Evolutionary conservation across 2,888 invertebrate genomes (phyloP).

Genomic region (Amphipyra berbera): DNA sequence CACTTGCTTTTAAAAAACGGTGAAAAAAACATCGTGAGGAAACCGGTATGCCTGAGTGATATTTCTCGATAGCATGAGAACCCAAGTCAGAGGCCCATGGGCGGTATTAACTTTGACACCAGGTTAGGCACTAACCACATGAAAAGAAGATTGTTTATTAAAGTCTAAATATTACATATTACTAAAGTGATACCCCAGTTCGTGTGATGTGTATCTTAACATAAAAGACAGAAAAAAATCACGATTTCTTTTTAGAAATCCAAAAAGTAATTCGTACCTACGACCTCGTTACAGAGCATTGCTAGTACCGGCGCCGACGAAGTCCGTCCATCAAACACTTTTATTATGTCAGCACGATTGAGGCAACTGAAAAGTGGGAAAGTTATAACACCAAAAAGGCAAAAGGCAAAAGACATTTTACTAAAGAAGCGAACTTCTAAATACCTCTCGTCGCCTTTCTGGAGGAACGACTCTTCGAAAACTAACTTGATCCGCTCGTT

Average conservation of each 20-base stretch:
- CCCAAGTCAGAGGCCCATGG: too few species aligned
- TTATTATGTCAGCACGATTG: conserved; percentile 95
- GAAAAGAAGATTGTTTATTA: too few species aligned
- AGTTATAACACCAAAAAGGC: conserved; percentile 38
- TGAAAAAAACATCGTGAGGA: too few species aligned
- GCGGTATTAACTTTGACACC: too few species aligned
- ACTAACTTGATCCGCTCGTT: conserved; percentile 94
- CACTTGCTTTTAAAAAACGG: too few species aligned
- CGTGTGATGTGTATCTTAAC: too few species aligned
- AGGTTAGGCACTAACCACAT: too few species aligned
- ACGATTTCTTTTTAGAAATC: neutral
- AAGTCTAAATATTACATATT: too few species aligned
- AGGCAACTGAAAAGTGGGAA: conserved; percentile 92
- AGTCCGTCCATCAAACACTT: conserved; percentile 95
- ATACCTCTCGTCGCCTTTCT: conserved; percentile 94
- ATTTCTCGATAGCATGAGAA: too few species aligned
- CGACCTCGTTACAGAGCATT: conserved; percentile 94
- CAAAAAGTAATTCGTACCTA: conserved; percentile 76
- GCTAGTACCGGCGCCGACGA: conserved; percentile 93
- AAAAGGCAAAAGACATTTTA: conserved; percentile 23
- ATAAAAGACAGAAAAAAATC: conserved; percentile 17
- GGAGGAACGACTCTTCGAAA: conserved; percentile 94
- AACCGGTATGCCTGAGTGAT: too few species aligned
- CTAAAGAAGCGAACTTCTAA: conserved; percentile 36
- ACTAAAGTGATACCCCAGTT: too few species aligned